These are phyloP conservation scores for Sylvia atricapilla DNA, from an alignment of 2,113 vertebrate genomes.

Conservation along the genomic window DNA sequence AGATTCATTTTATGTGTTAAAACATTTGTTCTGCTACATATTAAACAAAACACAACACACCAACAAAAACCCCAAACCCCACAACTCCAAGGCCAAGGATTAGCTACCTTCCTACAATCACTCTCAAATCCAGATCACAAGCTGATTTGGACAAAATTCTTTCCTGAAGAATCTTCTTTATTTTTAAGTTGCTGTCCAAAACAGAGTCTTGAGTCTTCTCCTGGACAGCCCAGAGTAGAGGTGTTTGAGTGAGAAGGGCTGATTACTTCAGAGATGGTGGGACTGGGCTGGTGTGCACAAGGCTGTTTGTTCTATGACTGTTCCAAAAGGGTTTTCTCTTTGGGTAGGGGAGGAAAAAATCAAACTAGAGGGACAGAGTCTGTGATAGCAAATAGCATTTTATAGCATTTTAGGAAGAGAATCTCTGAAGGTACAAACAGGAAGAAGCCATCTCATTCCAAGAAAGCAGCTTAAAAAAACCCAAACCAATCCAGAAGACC, in stretches of 20 bases:
- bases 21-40: neutral
- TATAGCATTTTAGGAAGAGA: neutral
- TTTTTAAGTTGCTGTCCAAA: neutral
- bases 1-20: neutral
- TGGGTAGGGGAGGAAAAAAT: accelerated
- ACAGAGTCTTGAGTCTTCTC: neutral
- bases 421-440: neutral
- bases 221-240: neutral
- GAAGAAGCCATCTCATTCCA: neutral
- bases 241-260: neutral
- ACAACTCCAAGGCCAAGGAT: neutral
- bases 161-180: neutral
- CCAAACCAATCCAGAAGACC: neutral
- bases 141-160: neutral
- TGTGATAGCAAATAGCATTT: neutral
- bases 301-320: neutral
- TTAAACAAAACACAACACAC: neutral
- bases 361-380: neutral
- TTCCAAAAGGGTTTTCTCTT: neutral
- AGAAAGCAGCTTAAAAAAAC: neutral
- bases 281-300: neutral
- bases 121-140: neutral
- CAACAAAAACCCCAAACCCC: neutral
- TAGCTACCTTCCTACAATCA: neutral
- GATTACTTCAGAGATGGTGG: neutral